Evolutionary conservation across 2,113 vertebrate species (phyloP).

Genomic region (Erpornis zantholeuca): DNA sequence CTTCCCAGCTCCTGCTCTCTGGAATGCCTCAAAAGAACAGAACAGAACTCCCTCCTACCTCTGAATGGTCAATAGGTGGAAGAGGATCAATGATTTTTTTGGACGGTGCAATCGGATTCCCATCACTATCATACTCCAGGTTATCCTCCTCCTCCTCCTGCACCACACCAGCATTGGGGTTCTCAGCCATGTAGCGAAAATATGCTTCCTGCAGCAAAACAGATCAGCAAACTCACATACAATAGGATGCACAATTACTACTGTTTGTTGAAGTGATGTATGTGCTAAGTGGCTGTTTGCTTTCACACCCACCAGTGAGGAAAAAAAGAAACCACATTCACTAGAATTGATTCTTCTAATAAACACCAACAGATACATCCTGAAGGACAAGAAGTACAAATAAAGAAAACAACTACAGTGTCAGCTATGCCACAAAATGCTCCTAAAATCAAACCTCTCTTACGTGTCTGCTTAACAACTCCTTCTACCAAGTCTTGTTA

Average conservation of each 20-base stretch:
- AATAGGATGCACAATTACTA: neutral
- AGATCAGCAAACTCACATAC: conserved; percentile 63
- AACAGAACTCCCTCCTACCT: conserved; percentile 75
- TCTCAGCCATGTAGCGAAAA: conserved; percentile 99
- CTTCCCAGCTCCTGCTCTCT: neutral
- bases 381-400: neutral
- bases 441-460: neutral
- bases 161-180: conserved; percentile 93
- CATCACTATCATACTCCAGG: conserved; percentile 97
- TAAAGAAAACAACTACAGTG: neutral
- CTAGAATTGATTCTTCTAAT: conserved; percentile 30
- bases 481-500: neutral
- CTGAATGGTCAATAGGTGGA: conserved; percentile 94
- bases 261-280: neutral
- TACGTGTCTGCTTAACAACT: neutral
- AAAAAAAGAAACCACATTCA: neutral
- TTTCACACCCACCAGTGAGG: conserved; percentile 46
- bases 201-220: conserved; percentile 97
- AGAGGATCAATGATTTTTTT: conserved; percentile 96
- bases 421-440: conserved; percentile 1
- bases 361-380: neutral
- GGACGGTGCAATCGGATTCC: conserved; percentile 90
- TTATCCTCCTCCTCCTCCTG: conserved; percentile 95
- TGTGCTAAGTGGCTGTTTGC: neutral
- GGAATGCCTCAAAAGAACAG: neutral